Percentiles rank a stretch among this genome's conserved stretches.
phyloP scores from a whole-genome alignment of 2,113 vertebrate genomes.

The Redunca redunca region DNA sequence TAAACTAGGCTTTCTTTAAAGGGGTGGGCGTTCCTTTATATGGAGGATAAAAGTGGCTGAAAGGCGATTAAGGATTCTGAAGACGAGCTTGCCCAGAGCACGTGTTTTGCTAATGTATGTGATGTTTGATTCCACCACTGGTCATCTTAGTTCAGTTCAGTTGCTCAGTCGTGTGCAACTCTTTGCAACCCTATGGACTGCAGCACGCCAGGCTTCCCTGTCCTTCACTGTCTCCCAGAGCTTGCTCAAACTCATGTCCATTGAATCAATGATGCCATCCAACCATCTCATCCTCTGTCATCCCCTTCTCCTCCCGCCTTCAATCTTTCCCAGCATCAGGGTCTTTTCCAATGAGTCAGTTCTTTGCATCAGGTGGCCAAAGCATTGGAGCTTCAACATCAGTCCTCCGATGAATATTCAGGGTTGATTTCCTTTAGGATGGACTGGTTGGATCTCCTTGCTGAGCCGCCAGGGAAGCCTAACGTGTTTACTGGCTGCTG shows the following conservation, averaged over 20 bases:
- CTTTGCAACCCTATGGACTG: background rate
- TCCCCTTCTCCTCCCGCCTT: rapidly evolving
- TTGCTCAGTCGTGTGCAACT: background rate
- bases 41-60: background rate
- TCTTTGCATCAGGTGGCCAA: background rate
- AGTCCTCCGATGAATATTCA: background rate
- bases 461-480: background rate
- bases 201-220: background rate
- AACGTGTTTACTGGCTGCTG: background rate
- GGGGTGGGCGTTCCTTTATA: background rate
- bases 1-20: background rate
- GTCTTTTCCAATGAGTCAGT: background rate
- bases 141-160: background rate
- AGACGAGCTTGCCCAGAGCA: background rate
- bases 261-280: background rate
- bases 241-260: background rate
- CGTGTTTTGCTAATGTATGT: background rate
- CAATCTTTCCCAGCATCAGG: background rate
- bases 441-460: background rate
- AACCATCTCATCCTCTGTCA: background rate
- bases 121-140: background rate
- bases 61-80: background rate
- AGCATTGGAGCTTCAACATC: background rate
- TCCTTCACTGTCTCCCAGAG: background rate
- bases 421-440: background rate